Conservation (phyloP, 2,888 invertebrate genomes). For the Metalampra italica region DNA sequence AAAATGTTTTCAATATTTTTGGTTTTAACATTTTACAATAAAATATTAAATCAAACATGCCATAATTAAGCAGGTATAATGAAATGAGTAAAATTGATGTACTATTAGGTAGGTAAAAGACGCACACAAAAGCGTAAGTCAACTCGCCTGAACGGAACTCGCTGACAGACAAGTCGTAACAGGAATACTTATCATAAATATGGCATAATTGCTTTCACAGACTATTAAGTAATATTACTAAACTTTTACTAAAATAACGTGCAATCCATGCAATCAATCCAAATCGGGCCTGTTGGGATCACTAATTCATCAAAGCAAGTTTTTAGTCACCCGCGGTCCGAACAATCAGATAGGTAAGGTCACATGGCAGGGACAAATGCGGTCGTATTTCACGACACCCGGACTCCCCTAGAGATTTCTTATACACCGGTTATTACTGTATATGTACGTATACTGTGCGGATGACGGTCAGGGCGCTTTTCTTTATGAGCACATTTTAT, state of each 20-base stretch:
- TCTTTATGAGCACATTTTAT: slow-evolving; percentile 12
- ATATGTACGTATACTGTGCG: slow-evolving; percentile 20
- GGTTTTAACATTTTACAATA: no score
- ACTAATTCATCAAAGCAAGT: slow-evolving; percentile 7
- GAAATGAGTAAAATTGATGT: no score
- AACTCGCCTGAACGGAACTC: no score
- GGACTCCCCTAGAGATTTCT: slow-evolving; percentile 55
- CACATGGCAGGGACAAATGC: slow-evolving; percentile 69
- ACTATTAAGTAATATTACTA: no score
- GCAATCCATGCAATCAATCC: not conserved
- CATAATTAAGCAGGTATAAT: no score
- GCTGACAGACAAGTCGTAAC: no score
- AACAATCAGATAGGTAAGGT: slow-evolving; percentile 61
- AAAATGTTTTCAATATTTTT: no score
- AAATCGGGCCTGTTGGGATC: not conserved
- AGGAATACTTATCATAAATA: no score
- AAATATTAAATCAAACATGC: no score
- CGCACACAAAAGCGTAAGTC: no score
- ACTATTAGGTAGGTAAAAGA: no score
- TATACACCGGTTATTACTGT: slow-evolving; percentile 54
- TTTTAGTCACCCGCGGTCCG: slow-evolving; percentile 17
- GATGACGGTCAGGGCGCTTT: slow-evolving; percentile 26
- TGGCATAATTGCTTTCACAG: no score
- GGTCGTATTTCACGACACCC: slow-evolving; percentile 54
- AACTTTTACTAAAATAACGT: slow-evolving; percentile 30